Evolutionary conservation across 2,797 vertebrate genomes (phyloP), one percentile per base, ranked within the genome.

Genomic region (Melanogrammus aeglefinus): DNA sequence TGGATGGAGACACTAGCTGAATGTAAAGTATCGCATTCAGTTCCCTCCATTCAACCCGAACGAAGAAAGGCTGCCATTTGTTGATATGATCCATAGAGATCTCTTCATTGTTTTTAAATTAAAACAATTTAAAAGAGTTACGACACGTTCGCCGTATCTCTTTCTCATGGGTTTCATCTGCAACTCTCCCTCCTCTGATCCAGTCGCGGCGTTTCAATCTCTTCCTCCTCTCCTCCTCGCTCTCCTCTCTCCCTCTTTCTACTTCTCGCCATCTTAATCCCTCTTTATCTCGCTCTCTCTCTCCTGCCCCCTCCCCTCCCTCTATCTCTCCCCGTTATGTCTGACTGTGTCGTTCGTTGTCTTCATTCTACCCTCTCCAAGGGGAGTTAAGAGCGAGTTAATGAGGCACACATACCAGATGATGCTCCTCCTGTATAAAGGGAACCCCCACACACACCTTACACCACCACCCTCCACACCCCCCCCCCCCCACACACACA

Each of bases 351-450:
- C 47, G 16, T 47, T 47, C 16, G 47, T 18, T 57, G 47, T 83
- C 76, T 84, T 84, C 44, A 72, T 7, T 80, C 74, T 70, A 12
- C 36, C n/a, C 27, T 80, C 89, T 88, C 88, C 38, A 13, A 79
- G 80, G 86, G 90, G 88, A 83, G 78, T 80, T 75, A 76, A 84
- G 82, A 77, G 81, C 77, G 81, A 87, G 66, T 87, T 92, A 92
- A 93, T 92, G 91, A 93, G 85, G 88, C 89, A 86, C 78, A 87
- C 75, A 57, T 83, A 83, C 85, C 91, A 90, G 87, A 92, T 90
- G 92, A 93, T 92, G 88, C 83, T 89, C 81, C 81, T 89, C 84
- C 84, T 82, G 79, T 76, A 88, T 83, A 88, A 85, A 57, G 47
- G 47, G 86, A 90, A 89, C 83, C 76, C 86, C 80, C 80, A 83